Evolutionary conservation across 2,888 invertebrate species (phyloP).

Genomic region (Diarsia rubi): DNA sequence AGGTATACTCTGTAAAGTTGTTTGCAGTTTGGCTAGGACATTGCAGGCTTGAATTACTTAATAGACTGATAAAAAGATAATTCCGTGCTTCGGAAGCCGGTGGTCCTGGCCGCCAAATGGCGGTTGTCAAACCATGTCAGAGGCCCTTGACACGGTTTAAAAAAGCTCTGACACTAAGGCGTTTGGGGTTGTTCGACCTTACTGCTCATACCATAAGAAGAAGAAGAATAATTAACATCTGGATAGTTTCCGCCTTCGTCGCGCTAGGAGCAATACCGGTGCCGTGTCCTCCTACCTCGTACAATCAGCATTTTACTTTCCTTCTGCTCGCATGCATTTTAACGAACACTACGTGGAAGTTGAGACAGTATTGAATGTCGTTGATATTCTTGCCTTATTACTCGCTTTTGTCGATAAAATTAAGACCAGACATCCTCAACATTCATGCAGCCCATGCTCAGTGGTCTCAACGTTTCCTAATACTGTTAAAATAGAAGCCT

Average conservation of each 20-base stretch:
- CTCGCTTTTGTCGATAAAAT: too few species aligned
- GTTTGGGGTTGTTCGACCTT: too few species aligned
- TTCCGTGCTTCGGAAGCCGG: too few species aligned
- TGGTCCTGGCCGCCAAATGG: too few species aligned
- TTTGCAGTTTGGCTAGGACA: too few species aligned
- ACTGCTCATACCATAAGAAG: too few species aligned
- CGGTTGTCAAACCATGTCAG: too few species aligned
- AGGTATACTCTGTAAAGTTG: too few species aligned
- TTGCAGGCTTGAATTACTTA: too few species aligned
- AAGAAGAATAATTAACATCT: not conserved
- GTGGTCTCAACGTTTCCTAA: not conserved
- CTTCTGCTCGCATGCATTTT: constrained; percentile 28
- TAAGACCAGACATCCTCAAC: not conserved
- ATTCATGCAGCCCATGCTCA: not conserved
- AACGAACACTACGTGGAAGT: constrained; percentile 8
- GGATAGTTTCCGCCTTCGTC: constrained; percentile 38
- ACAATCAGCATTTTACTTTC: constrained; percentile 42
- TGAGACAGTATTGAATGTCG: not conserved
- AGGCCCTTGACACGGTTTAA: too few species aligned
- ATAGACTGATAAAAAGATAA: too few species aligned
- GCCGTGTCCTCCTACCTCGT: constrained; percentile 24
- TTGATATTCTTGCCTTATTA: not conserved
- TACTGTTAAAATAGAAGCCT: not conserved
- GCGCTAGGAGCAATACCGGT: constrained; percentile 17
- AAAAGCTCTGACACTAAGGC: too few species aligned